A percentile compares a stretch with the other conserved stretches of the same genome.
Conservation (phyloP, 2,888 invertebrate genomes). For the Hecatera dysodea region DNA sequence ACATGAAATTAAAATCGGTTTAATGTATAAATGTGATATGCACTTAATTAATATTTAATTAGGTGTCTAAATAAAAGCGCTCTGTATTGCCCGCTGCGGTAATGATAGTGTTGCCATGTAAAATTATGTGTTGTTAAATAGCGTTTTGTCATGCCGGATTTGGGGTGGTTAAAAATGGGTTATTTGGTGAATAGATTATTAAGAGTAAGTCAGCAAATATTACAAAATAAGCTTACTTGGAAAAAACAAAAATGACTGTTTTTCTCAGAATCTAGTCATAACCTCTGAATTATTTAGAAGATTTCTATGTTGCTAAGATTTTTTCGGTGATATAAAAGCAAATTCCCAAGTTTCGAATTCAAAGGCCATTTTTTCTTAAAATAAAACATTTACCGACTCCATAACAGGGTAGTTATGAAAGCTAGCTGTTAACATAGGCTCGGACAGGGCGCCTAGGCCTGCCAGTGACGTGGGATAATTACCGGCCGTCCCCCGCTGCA, state of each 20-base stretch:
- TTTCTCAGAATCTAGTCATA: background rate
- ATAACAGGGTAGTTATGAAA: conserved; percentile 72
- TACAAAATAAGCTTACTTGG: background rate
- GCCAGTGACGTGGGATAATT: conserved; percentile 90
- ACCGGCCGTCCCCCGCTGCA: conserved; percentile 76
- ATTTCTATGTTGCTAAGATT: background rate
- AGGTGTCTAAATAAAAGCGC: conserved; percentile 90
- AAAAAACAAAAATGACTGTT: background rate
- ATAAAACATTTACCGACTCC: conserved; percentile 46
- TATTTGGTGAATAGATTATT: conserved; percentile 6
- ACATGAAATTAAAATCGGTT: conserved; percentile 90
- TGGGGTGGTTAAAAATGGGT: conserved; percentile 13
- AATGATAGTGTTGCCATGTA: conserved; percentile 78
- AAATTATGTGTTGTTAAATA: conserved; percentile 73
- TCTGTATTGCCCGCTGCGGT: conserved; percentile 80
- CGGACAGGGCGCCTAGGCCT: conserved; percentile 87
- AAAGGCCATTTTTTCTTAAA: conserved; percentile 28
- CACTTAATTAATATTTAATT: conserved; percentile 91
- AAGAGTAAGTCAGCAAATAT: background rate
- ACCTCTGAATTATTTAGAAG: background rate
- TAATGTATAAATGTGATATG: conserved; percentile 90
- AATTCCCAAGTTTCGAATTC: background rate
- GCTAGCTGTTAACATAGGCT: conserved; percentile 78
- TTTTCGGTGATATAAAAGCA: background rate
- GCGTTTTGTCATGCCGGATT: conserved; percentile 40